Conservation (phyloP, 2,888 invertebrate genomes). For the Trissolcus japonicus region DNA sequence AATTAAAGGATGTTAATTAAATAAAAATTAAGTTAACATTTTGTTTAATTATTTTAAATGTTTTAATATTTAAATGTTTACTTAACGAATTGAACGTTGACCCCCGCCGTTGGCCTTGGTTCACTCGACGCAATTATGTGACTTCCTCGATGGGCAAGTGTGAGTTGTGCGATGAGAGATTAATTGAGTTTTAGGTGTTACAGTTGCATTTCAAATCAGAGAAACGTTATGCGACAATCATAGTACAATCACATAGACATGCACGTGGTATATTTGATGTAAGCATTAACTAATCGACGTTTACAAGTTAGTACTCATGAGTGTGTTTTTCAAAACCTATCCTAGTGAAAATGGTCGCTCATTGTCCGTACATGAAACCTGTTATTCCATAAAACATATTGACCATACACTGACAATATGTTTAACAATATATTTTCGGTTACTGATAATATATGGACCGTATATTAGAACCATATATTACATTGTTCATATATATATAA, state of each 20-base stretch:
- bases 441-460: too few relatives aligned
- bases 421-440: too few relatives aligned
- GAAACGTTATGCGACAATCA: conserved; percentile 58
- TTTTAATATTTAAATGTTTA: too few relatives aligned
- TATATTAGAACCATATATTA: too few relatives aligned
- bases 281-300: conserved; percentile 15
- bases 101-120: conserved; percentile 9
- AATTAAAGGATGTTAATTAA: too few relatives aligned
- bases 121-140: conserved; percentile 23
- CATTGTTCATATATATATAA: too few relatives aligned
- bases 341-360: neutral
- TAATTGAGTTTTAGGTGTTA: conserved; percentile 43
- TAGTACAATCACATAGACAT: conserved; percentile 53
- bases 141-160: conserved; percentile 14
- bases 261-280: conserved; percentile 36
- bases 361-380: too few relatives aligned
- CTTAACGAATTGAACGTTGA: too few relatives aligned
- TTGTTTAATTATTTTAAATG: too few relatives aligned
- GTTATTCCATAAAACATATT: too few relatives aligned
- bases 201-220: conserved; percentile 50
- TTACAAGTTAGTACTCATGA: neutral
- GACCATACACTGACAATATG: too few relatives aligned
- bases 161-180: conserved; percentile 37
- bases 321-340: conserved; percentile 3
- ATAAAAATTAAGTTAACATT: too few relatives aligned